These are phyloP conservation scores for Manis javanica DNA, from an alignment of 2,797 vertebrate genomes.

Conservation along the genomic window DNA sequence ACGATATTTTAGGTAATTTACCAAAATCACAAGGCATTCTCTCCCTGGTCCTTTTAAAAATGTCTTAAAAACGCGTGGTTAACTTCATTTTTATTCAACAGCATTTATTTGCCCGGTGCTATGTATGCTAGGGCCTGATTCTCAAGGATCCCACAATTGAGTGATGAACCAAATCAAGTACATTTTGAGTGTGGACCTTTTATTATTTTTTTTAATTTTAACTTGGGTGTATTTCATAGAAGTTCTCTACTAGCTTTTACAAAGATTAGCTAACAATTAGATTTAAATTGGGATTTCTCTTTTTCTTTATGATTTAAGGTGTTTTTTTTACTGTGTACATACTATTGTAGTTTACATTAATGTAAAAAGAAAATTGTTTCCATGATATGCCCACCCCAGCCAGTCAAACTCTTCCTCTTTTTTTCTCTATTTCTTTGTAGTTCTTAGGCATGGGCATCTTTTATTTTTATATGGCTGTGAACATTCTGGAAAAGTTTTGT, in stretches of 20 bases:
- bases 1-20: neutral
- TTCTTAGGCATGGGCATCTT: neutral
- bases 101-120: neutral
- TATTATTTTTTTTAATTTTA: neutral
- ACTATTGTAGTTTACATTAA: neutral
- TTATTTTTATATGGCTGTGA: slow-evolving; percentile 34
- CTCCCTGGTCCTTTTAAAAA: slow-evolving; percentile 26
- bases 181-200: neutral
- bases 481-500: slow-evolving; percentile 16
- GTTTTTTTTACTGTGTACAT: neutral
- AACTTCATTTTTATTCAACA: neutral
- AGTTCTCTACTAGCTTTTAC: neutral
- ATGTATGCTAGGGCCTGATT: neutral
- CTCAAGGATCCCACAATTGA: neutral
- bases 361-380: neutral
- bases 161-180: neutral
- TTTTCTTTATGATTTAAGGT: slow-evolving; percentile 39
- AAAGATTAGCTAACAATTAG: neutral
- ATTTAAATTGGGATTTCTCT: neutral
- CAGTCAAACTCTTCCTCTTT: neutral
- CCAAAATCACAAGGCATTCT: neutral
- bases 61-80: neutral
- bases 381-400: neutral
- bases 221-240: slow-evolving; percentile 11
- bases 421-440: neutral